Evolutionary conservation across 2,797 vertebrate species (phyloP).

Genomic region (Tokudaia tokunoshimensis): DNA sequence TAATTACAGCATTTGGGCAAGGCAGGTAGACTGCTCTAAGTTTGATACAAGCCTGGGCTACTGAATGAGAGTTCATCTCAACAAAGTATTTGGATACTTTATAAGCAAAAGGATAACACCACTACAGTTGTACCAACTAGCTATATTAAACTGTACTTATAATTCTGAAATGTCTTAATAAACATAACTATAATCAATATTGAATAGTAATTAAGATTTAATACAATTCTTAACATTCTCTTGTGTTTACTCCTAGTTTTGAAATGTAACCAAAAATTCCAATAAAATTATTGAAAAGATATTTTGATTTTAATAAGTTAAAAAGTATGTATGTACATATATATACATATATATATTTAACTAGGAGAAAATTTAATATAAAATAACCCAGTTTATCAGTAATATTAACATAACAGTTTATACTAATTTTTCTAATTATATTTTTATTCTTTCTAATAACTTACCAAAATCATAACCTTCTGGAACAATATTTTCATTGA

Average conservation of each 20-base stretch:
- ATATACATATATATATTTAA: background rate
- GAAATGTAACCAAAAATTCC: conserved; percentile 1
- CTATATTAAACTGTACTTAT: conserved; percentile 35
- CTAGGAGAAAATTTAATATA: conserved; percentile 20
- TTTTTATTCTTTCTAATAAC: conserved; percentile 81
- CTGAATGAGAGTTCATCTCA: background rate
- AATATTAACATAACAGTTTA: conserved; percentile 39
- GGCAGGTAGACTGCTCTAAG: background rate
- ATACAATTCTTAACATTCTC: background rate
- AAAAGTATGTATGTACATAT: background rate
- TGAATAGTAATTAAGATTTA: background rate
- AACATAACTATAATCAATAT: background rate
- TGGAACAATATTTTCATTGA: conserved; percentile 86
- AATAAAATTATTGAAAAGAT: background rate
- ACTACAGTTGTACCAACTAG: background rate
- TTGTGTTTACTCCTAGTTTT: conserved; percentile 22
- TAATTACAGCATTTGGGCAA: background rate
- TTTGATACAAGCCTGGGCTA: background rate
- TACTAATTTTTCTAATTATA: background rate
- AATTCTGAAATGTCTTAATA: conserved; percentile 21
- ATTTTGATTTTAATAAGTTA: background rate
- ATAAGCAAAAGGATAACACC: background rate
- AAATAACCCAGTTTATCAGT: conserved; percentile 11
- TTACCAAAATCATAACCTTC: conserved; percentile 94
- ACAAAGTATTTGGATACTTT: background rate